Evolutionary conservation across 2,797 vertebrate genomes (phyloP), one percentile per base, ranked within the genome.

Genomic region (Micropoecilia bifurca): DNA sequence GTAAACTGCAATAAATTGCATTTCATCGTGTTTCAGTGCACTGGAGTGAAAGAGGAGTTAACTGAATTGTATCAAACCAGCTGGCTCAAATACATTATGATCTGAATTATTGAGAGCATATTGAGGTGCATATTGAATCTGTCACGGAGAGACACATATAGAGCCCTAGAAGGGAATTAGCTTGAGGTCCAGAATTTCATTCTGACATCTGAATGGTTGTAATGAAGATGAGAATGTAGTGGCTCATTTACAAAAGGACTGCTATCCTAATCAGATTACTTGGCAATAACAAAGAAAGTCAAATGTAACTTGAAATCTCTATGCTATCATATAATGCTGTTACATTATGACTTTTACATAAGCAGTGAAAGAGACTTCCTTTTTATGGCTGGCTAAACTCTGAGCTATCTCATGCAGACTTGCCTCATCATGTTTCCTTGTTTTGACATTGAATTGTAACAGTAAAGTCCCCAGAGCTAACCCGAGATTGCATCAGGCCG

Each of bases 51-150:
- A 86, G 74, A 47, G 80, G 63, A 46, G 74, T 74, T 78, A 87
- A 90, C 85, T 86, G 80, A 90, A 91, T 87, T 83, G 87, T 69
- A 86, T 81, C 84, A 89, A 82, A 87, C 77, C 69, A 74, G 80
- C 76, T 84, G 81, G 80, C 72, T 87, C 82, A 84, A 76, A 89
- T 88, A 74, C 81, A 85, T 85, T 85, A 83, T 76, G 82, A 73
- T 84, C 78, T 87, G 77, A 76, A 79, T 88, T 87, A 89, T 87
- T 87, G 80, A 84, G 80, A 74, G 78, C 61, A 63, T 84, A 85
- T 79, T 79, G 80, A 87, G 85, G 83, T 82, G 77, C 79, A 86
- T 88, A 91, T 90, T 88, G 81, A 90, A 90, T 83, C 77, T 89
- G 86, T 92, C 86, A 85, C 53, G 57, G 61, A 76, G 4, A 63